Conservation (phyloP, 2,888 invertebrate species). For the Cenopis cana region DNA sequence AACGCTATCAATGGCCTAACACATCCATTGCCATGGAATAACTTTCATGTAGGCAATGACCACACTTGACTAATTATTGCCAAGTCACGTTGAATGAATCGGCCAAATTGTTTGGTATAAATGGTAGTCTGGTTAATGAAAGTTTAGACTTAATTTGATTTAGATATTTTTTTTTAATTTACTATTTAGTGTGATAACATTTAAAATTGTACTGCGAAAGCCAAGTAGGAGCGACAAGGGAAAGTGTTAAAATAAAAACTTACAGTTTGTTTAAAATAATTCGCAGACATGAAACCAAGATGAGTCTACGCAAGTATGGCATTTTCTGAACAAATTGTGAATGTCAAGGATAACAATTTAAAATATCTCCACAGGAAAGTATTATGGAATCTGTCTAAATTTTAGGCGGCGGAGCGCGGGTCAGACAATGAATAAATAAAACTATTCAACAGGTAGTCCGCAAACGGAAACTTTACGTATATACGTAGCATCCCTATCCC, state of each 20-base stretch:
- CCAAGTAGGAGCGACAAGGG: too few relatives aligned
- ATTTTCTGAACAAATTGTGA: neutral
- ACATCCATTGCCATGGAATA: neutral
- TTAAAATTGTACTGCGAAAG: too few relatives aligned
- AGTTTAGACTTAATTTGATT: too few relatives aligned
- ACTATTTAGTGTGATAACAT: too few relatives aligned
- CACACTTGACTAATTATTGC: neutral
- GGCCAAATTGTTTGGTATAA: neutral
- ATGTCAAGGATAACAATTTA: neutral
- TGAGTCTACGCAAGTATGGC: too few relatives aligned
- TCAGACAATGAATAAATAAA: slow-evolving; percentile 25
- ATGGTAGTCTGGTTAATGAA: too few relatives aligned
- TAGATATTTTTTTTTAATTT: too few relatives aligned
- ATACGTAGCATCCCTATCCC: too few relatives aligned
- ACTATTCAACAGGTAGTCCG: slow-evolving; percentile 29
- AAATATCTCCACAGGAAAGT: neutral
- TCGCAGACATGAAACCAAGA: too few relatives aligned
- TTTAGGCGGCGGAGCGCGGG: slow-evolving; percentile 14
- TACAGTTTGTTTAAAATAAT: too few relatives aligned
- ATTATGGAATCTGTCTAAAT: neutral
- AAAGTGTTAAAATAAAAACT: too few relatives aligned
- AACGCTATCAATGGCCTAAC: neutral
- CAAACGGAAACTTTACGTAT: neutral
- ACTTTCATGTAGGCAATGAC: neutral
- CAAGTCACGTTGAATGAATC: neutral